phyloP scores from a whole-genome alignment of 2,797 vertebrate genomes.

The Danio tinwini region DNA sequence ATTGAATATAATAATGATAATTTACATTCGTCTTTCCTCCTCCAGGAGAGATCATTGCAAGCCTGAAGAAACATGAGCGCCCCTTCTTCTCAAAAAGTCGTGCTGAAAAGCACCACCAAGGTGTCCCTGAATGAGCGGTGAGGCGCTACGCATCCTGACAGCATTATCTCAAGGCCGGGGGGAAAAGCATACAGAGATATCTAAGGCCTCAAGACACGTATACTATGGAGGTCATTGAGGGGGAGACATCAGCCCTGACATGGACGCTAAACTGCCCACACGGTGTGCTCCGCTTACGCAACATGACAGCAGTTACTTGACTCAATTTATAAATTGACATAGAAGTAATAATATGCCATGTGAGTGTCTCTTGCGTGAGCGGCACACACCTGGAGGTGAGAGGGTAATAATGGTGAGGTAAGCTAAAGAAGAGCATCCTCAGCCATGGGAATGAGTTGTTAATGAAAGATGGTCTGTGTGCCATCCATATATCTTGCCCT shows the following conservation, averaged over 20 bases:
- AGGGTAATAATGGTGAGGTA: constrained; percentile 67
- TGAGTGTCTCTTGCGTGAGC: constrained; percentile 65
- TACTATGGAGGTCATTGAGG: constrained; percentile 69
- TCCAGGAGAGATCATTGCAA: constrained; percentile 65
- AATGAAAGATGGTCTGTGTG: constrained; percentile 33
- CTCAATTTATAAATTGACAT: no score
- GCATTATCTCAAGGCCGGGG: constrained; percentile 71
- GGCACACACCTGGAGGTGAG: constrained; percentile 67
- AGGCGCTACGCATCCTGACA: constrained; percentile 86
- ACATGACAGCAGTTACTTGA: constrained; percentile 24
- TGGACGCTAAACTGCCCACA: constrained; percentile 66
- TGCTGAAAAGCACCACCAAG: constrained; percentile 99
- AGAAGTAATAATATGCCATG: not conserved
- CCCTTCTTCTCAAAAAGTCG: constrained; percentile 94
- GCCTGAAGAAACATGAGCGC: constrained; percentile 84
- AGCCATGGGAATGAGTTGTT: constrained; percentile 43
- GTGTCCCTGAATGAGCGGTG: constrained; percentile 99
- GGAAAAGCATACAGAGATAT: constrained; percentile 61
- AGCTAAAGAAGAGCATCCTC: constrained; percentile 52
- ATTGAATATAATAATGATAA: not conserved
- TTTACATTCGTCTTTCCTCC: not conserved
- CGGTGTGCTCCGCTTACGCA: constrained; percentile 72
- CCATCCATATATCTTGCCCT: constrained; percentile 55
- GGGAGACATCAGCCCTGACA: constrained; percentile 65
- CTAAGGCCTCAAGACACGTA: constrained; percentile 67